These are phyloP conservation scores for Cyanoderma ruficeps DNA, from an alignment of 2,113 vertebrate genomes.

Conservation along the genomic window DNA sequence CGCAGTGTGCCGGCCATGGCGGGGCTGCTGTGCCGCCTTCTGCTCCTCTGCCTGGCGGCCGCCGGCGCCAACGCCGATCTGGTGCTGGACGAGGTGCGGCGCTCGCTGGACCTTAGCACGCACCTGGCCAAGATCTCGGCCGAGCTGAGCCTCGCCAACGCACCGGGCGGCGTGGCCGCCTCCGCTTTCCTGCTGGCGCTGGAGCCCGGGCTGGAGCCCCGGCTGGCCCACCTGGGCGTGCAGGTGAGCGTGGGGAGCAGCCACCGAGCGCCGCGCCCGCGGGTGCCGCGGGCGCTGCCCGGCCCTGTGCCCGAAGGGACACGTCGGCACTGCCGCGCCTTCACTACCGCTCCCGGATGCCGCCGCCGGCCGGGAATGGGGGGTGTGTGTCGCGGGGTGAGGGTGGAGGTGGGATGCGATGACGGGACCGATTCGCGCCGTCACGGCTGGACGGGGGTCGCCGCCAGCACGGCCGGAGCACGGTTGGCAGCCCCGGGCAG, in stretches of 20 bases:
- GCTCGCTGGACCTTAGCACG: conserved; percentile 89
- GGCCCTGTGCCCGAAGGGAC: neutral
- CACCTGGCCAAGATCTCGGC: conserved; percentile 92
- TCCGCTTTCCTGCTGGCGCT: conserved; percentile 83
- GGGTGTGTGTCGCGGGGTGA: rapidly evolving
- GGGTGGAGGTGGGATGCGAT: neutral
- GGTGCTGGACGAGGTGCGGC: conserved; percentile 90
- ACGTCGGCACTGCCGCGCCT: conserved; percentile 45
- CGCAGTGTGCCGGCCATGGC: conserved; percentile 64
- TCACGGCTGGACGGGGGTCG: neutral
- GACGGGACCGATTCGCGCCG: neutral
- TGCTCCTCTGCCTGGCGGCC: conserved; percentile 56
- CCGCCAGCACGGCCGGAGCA: neutral
- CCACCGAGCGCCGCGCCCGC: neutral
- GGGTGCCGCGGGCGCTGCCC: neutral
- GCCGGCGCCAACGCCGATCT: conserved; percentile 51
- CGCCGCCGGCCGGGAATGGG: neutral
- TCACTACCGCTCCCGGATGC: neutral
- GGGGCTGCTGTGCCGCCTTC: neutral
- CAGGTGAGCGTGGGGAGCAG: conserved; percentile 77
- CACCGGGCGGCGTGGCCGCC: conserved; percentile 69
- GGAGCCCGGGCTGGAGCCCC: conserved; percentile 84
- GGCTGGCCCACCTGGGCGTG: conserved; percentile 88
- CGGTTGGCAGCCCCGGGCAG: neutral
- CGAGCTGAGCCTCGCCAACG: conserved; percentile 84